Evolutionary conservation across 2,888 invertebrate species (phyloP), one percentile per base, ranked within the genome.

Genomic region (Drosophila maculinotata): DNA sequence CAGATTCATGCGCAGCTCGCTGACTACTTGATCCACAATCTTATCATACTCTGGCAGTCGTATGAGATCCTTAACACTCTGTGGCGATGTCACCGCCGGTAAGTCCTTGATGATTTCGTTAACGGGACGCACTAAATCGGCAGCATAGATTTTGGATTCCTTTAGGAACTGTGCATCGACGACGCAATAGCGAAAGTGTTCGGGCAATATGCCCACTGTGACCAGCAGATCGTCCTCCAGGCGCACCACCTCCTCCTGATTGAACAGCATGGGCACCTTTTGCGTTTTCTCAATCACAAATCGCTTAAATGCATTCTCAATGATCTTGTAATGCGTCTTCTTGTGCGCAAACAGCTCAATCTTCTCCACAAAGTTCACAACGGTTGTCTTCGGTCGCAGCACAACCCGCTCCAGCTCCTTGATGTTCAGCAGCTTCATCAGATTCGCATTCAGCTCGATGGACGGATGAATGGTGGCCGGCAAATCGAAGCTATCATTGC

Each of bases 81-180:
- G 53, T 9, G 90, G 85, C 0, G 82, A 82, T 5, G 62, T 72
- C 1, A 68, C 67, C 7, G 78, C 69, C 8, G 74, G 57, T n/a
- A 82, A 81, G 20, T 89, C 88, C 1, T 91, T 87, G 66, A 94
- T 90, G n/a, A 93, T 86, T 33, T 92, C 92, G 72, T 92, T 92
- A 62, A 93, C 93, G 69, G 92, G 92, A 67, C 93, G 92, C 84
- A 90, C 88, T 41, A 90, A 70, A 69, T 92, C 92, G 35, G 90
- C 90, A 0, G 91, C 91, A 72, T 90, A 89, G 36, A 92, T 87
- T 70, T 91, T 91, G 9, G 89, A 90, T 63, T 91, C 91, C 48
- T 92, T 91, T 3, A 92, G 74, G 36, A 92, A 89, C 62, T 90
- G 90, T 3, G 90, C 79, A 67, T 92, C 92, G n/a, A 92, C 85